phyloP scores from a whole-genome alignment of 37 sponge, comb jelly and placozoan genomes.

The Chondrilla cf. caribensis region DNA sequence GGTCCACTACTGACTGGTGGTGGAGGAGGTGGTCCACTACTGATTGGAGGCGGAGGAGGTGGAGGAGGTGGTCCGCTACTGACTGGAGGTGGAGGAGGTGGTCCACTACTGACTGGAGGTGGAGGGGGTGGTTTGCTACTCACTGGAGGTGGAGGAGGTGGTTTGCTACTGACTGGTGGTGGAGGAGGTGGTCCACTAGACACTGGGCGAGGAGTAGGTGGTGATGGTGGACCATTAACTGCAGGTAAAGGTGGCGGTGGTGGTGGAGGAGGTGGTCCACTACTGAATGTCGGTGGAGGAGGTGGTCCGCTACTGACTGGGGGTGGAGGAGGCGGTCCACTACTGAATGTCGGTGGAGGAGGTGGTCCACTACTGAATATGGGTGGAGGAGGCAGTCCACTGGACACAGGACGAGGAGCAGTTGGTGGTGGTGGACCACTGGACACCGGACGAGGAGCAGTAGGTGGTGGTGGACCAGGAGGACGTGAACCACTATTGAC shows the following conservation, averaged over 20 bases:
- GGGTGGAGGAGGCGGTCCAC: conserved; percentile 25
- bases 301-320: not conserved
- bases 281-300: not conserved
- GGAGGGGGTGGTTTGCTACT: not conserved
- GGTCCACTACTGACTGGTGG: not conserved
- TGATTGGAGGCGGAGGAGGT: not conserved
- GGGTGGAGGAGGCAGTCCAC: conserved; percentile 12
- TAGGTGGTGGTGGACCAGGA: not conserved
- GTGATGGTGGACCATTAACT: conserved; percentile 23
- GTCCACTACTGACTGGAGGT: not conserved
- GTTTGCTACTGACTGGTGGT: not conserved
- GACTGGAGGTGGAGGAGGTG: not conserved
- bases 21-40: conserved; percentile 2
- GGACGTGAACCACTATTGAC: too few species aligned
- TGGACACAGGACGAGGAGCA: not conserved
- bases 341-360: conserved; percentile 17
- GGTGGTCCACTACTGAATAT: not conserved
- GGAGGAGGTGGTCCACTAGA: conserved; percentile 2
- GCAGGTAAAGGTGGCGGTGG: conserved; percentile 28
- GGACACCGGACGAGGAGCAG: not conserved
- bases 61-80: not conserved
- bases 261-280: conserved; percentile 25
- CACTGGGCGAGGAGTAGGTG: conserved; percentile 21
- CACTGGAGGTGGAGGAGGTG: conserved; percentile 32
- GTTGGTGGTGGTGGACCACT: not conserved